phyloP scores from a whole-genome alignment of 2,888 invertebrate species.

The Eristalis pertinax region DNA sequence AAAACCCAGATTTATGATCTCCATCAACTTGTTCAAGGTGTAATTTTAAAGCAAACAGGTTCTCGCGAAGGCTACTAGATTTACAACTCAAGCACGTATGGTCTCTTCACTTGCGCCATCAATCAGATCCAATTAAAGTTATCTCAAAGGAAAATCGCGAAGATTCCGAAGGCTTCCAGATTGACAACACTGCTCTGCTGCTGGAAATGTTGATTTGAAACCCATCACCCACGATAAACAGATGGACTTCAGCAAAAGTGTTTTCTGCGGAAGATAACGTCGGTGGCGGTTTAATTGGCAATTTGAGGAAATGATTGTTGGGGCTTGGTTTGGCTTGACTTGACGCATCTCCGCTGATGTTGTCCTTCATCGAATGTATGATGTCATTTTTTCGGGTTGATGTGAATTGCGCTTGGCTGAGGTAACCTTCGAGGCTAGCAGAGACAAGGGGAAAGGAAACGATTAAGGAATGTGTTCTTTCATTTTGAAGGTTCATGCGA shows the following conservation, averaged over 20 bases:
- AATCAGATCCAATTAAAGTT: background rate
- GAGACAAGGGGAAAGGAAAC: no score
- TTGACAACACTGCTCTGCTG: background rate
- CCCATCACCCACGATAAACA: background rate
- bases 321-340: background rate
- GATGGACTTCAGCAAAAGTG: background rate
- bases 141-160: background rate
- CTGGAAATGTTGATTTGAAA: background rate
- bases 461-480: no score
- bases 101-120: background rate
- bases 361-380: background rate
- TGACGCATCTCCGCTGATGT: background rate
- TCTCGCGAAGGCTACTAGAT: background rate
- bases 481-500: no score
- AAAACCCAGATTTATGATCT: background rate
- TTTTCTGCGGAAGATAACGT: background rate
- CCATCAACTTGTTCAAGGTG: background rate
- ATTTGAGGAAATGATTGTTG: background rate
- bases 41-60: background rate
- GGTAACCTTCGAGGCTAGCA: no score
- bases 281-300: background rate
- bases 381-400: no score
- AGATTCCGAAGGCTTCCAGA: background rate
- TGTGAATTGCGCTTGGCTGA: no score
- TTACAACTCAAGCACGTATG: background rate